Base-by-base conservation (phyloP, 2,113 vertebrate genomes). In the Candoia aspera region DNA sequence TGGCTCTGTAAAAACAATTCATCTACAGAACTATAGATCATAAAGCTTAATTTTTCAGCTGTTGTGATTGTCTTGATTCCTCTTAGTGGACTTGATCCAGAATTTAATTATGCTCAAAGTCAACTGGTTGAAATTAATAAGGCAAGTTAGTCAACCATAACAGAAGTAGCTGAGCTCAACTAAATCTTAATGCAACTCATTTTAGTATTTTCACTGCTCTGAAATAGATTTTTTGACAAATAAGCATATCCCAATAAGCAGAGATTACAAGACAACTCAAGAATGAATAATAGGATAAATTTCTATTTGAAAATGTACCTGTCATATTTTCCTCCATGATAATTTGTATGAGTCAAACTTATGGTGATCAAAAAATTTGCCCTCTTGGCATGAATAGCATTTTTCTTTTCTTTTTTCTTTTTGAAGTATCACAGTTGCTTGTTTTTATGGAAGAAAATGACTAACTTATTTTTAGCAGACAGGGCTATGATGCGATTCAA, bases 401-500 rank as follows among this genome's bases (percentile, higher is more conserved):
- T 93, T 88, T 92, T 53, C n/a, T 46, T 85, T 53, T 2, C 13
- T 85, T 53, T 53, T 68, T 85, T 86, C 17, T 86, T 93, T 79
- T 42, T 58, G 33, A 85, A 94, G 84, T 49, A 19, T 94, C 93
- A 89, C 87, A 1, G 84, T 91, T 91, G 24, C 10, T 91, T 85
- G 87, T 93, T 94, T 37, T 94, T 93, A 29, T 29, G 68, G 2
- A 5, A n/a, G 89, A 68, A 24, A 86, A 93, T 59, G 2, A 33
- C 73, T 89, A 79, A 93, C 59, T 68, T 87, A 26, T 62, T 90
- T 84, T 73, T 54, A 62, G 92, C 29, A 93, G 79, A 24, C 93
- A 79, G 42, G 86, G 3, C 9, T 88, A n/a, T 85, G 42, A 84
- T 93, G 90, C 91, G 87, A 91, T 91, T 95, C 73, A 93, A 62